Conservation (phyloP, 64 coral and sea anemone genomes). For the Montipora sp. region DNA sequence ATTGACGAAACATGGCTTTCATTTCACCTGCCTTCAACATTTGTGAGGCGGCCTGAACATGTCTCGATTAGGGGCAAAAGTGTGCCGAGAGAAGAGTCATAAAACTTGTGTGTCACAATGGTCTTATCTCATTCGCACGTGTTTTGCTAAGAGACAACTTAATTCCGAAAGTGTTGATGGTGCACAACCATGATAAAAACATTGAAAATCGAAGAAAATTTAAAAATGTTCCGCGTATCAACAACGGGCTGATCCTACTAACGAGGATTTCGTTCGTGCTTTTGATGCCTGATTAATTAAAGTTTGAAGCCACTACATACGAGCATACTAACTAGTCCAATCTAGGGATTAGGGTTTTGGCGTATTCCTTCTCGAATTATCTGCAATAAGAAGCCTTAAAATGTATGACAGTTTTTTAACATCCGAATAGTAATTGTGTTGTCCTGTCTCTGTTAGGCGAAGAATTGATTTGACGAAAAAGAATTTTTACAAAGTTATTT, state of each 20-base stretch:
- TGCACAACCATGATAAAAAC: background rate
- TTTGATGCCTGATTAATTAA: background rate
- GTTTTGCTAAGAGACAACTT: slow-evolving; percentile 68
- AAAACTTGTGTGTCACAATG: slow-evolving; percentile 25
- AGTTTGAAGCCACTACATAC: background rate
- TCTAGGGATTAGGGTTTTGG: background rate
- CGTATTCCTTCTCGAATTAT: background rate
- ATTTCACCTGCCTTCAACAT: background rate
- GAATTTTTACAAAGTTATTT: slow-evolving; percentile 27
- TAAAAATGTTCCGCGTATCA: background rate
- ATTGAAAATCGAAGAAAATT: background rate
- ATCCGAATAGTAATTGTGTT: background rate
- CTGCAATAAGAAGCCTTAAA: background rate
- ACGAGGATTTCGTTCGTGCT: background rate
- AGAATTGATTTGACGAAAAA: background rate
- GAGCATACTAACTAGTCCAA: background rate
- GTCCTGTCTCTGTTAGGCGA: background rate
- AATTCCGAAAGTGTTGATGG: background rate
- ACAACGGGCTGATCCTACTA: background rate
- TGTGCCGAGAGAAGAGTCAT: background rate
- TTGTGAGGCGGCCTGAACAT: background rate
- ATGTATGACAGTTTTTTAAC: too few relatives aligned
- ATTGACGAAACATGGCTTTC: background rate
- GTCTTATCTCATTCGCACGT: slow-evolving; percentile 50
- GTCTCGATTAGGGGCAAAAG: background rate